A percentile compares a stretch with the other conserved stretches of the same genome.
These are phyloP conservation scores for Salvelinus fontinalis DNA, from an alignment of 2,113 vertebrate genomes.

Conservation along the genomic window DNA sequence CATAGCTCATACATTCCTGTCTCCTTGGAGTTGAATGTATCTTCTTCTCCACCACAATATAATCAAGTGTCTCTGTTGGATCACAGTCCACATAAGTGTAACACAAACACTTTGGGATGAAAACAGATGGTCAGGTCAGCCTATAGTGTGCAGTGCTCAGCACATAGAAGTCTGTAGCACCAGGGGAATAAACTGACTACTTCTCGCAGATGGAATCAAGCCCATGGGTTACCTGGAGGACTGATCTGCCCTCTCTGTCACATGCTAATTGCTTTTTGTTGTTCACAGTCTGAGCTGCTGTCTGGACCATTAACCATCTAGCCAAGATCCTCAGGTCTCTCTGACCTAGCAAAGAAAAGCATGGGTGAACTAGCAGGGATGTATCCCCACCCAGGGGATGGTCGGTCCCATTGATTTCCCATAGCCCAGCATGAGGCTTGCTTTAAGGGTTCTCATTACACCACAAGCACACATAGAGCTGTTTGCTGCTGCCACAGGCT, in stretches of 20 bases:
- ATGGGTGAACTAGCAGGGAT: background rate
- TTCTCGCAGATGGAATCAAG: slow-evolving; percentile 9
- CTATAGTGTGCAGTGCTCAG: background rate
- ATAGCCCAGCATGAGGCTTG: slow-evolving; percentile 48
- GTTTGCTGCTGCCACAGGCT: slow-evolving; percentile 52
- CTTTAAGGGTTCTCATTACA: slow-evolving; percentile 67
- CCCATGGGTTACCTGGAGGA: slow-evolving; percentile 19
- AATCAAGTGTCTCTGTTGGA: background rate
- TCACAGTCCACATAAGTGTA: background rate
- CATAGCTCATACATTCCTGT: slow-evolving; percentile 8
- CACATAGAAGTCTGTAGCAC: slow-evolving; percentile 5
- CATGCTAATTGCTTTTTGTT: slow-evolving; percentile 8
- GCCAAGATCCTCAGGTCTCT: slow-evolving; percentile 21
- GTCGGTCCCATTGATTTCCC: slow-evolving; percentile 63
- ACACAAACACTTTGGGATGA: slow-evolving; percentile 21
- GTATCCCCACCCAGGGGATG: slow-evolving; percentile 7
- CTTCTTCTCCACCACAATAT: slow-evolving; percentile 2
- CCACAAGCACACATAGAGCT: slow-evolving; percentile 58
- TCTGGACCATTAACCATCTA: slow-evolving; percentile 19
- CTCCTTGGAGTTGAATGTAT: background rate
- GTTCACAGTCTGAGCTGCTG: slow-evolving; percentile 28
- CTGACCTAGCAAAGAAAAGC: background rate
- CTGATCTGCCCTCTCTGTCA: slow-evolving; percentile 22
- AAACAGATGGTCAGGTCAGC: slow-evolving; percentile 19
- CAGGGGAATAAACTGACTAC: slow-evolving; percentile 1